Conservation (phyloP, 2,888 invertebrate genomes). For the Caenorhabditis panamensis region DNA sequence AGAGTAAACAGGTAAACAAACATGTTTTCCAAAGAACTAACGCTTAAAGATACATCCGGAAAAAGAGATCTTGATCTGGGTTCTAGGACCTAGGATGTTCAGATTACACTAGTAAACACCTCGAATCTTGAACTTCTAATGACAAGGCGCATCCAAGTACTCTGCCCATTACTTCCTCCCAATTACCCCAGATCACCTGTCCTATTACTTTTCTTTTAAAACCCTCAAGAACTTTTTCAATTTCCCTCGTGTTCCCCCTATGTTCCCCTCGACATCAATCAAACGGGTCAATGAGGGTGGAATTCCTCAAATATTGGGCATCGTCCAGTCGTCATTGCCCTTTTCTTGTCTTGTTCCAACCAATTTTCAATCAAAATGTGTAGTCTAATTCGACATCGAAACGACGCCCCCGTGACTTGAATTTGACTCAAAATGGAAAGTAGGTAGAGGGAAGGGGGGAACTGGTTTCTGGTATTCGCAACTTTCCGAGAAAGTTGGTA, state of each 20-base stretch:
- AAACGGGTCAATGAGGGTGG: conserved; percentile 2
- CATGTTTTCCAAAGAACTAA: too few species aligned
- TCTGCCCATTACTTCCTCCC: neutral
- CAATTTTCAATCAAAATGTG: conserved; percentile 13
- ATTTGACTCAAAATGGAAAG: conserved; percentile 15
- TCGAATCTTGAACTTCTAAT: neutral
- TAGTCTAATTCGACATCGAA: conserved; percentile 11
- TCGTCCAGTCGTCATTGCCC: too few species aligned
- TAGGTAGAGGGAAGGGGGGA: neutral
- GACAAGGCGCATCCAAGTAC: neutral
- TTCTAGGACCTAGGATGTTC: neutral
- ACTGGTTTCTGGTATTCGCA: conserved; percentile 13
- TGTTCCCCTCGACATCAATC: conserved; percentile 6
- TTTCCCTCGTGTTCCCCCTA: neutral
- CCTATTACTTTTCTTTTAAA: conserved; percentile 9
- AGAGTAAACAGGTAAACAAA: conserved; percentile 17
- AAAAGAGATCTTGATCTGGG: neutral
- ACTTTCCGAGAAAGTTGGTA: too few species aligned
- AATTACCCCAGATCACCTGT: neutral
- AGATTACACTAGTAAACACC: neutral
- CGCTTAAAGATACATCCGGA: neutral
- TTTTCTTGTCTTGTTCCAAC: conserved; percentile 11
- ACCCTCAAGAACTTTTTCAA: neutral
- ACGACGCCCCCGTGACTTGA: too few species aligned
- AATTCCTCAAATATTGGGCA: conserved; percentile 7